A percentile compares a stretch with the other conserved stretches of the same genome.
Evolutionary conservation across 2,113 vertebrate genomes (phyloP).

Genomic region (Chaetorhynchus papuensis): DNA sequence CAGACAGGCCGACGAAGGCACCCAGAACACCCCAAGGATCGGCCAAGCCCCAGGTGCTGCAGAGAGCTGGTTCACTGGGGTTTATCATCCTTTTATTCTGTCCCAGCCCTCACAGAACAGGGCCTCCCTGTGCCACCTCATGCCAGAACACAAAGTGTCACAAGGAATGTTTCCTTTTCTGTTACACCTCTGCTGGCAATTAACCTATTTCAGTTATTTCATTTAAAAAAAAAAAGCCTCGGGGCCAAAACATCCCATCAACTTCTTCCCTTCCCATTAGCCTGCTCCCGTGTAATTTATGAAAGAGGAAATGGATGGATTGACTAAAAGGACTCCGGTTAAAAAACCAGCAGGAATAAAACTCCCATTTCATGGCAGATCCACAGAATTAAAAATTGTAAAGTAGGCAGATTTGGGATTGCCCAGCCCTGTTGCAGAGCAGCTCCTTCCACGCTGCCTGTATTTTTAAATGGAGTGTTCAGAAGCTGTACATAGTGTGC

Average conservation of each 20-base stretch:
- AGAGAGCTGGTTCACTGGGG: neutral
- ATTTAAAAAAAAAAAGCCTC: neutral
- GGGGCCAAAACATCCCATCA: conserved; percentile 41
- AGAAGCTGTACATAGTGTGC: neutral
- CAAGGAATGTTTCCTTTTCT: neutral
- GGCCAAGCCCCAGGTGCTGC: neutral
- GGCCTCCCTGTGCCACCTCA: neutral
- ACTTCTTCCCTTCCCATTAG: conserved; percentile 15
- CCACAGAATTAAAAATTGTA: neutral
- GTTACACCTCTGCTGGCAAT: neutral
- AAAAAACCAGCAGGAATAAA: neutral
- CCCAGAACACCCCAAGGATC: neutral
- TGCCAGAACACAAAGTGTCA: neutral
- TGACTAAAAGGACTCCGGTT: neutral
- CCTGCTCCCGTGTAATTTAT: neutral
- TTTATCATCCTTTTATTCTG: neutral
- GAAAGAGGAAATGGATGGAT: neutral
- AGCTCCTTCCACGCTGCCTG: neutral
- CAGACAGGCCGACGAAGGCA: neutral
- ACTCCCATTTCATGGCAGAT: neutral
- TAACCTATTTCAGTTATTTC: neutral
- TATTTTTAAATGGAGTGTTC: neutral
- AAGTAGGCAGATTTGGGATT: neutral
- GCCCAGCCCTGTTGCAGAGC: neutral
- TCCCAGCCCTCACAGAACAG: neutral